phyloP scores from a whole-genome alignment of 2,113 vertebrate species.

The Tiliqua scincoides region DNA sequence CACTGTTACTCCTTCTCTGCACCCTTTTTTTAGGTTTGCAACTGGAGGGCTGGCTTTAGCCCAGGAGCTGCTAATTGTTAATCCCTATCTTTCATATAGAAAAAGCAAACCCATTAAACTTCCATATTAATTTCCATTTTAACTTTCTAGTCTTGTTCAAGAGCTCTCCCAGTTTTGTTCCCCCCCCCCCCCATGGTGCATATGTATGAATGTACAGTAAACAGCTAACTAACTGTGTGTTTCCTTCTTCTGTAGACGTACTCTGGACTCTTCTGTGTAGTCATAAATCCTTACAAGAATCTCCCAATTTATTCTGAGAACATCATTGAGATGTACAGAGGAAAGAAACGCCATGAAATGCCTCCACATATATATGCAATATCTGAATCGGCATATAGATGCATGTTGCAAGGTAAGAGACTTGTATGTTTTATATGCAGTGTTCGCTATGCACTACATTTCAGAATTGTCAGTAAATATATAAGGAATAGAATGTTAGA shows the following conservation, averaged over 20 bases:
- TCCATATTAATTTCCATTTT: not conserved
- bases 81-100: not conserved
- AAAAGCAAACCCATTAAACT: not conserved
- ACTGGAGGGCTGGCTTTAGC: not conserved
- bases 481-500: not conserved
- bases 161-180: not conserved
- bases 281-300: slow-evolving; percentile 99
- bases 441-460: not conserved
- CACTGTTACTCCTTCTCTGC: not conserved
- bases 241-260: slow-evolving; percentile 84
- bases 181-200: not conserved
- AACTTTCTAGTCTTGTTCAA: not conserved
- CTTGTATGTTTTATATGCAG: not conserved
- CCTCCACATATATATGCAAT: slow-evolving; percentile 98
- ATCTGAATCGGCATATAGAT: slow-evolving; percentile 96
- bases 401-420: slow-evolving; percentile 96
- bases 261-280: slow-evolving; percentile 98
- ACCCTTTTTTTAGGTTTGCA: not conserved
- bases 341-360: slow-evolving; percentile 98
- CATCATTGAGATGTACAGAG: slow-evolving; percentile 98
- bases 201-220: not conserved
- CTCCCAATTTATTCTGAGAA: slow-evolving; percentile 98
- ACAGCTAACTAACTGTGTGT: not conserved
- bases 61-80: not conserved
- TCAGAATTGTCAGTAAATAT: not conserved